Evolutionary conservation across 2,113 vertebrate genomes (phyloP).

Genomic region (Oncorhynchus nerka): DNA sequence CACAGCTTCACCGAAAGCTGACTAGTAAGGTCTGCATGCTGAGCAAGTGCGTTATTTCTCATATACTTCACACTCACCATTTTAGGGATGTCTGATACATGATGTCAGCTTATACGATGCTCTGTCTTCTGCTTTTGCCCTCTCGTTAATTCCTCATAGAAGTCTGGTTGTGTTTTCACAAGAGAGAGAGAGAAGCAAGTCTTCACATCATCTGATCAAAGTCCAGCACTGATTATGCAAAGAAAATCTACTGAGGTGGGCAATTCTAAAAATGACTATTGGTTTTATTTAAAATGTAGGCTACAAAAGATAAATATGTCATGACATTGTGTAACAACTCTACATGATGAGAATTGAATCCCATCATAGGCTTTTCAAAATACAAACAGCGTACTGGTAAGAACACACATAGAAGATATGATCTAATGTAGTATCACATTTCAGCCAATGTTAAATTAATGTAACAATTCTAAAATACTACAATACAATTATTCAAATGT

Average conservation of each 20-base stretch:
- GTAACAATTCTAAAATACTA: slow-evolving; percentile 4
- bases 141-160: too few species aligned
- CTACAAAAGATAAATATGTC: slow-evolving; percentile 34
- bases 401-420: neutral
- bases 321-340: slow-evolving; percentile 28
- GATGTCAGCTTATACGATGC: too few species aligned
- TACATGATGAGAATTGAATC: neutral
- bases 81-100: too few species aligned
- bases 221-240: neutral
- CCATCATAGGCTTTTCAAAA: neutral
- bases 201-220: too few species aligned
- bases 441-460: slow-evolving; percentile 14
- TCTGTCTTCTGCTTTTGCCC: too few species aligned
- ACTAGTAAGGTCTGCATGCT: too few species aligned
- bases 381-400: neutral
- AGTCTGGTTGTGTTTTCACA: too few species aligned
- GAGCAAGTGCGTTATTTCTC: too few species aligned
- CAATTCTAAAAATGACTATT: slow-evolving; percentile 1
- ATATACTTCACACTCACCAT: too few species aligned
- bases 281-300: neutral
- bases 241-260: slow-evolving; percentile 6
- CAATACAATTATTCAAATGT: slow-evolving; percentile 34
- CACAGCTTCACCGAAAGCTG: too few species aligned
- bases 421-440: neutral
- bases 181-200: too few species aligned